These are phyloP conservation scores for Bryconaethiops microstoma DNA, from an alignment of 2,797 vertebrate species.

Conservation along the genomic window DNA sequence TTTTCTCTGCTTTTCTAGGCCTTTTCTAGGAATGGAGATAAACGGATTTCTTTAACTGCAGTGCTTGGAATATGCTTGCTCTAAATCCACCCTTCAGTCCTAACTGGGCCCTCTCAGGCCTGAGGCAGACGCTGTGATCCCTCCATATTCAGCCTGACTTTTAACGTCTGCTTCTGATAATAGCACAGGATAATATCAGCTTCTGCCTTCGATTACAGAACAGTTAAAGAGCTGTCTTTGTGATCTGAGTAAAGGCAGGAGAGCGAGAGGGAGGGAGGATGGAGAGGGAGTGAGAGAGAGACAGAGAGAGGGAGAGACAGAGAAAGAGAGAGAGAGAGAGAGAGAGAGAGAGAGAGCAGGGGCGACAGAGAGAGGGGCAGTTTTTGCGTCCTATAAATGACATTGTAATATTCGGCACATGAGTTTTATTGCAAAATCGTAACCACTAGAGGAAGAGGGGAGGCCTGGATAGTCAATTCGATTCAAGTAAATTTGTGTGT, in stretches of 20 bases:
- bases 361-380: conserved; percentile 46
- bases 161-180: conserved; percentile 5
- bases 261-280: neutral
- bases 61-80: conserved; percentile 27
- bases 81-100: conserved; percentile 34
- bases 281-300: too few species aligned
- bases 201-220: conserved; percentile 68
- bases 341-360: neutral
- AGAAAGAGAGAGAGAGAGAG: neutral
- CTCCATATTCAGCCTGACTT: conserved; percentile 21
- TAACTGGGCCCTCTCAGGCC: conserved; percentile 39
- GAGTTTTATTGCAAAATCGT: conserved; percentile 75
- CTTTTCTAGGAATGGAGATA: neutral
- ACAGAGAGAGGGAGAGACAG: too few species aligned
- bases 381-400: conserved; percentile 80
- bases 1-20: neutral
- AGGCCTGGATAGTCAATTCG: conserved; percentile 62
- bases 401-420: conserved; percentile 81
- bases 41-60: neutral
- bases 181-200: conserved; percentile 53
- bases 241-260: conserved; percentile 75
- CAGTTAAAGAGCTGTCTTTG: conserved; percentile 72
- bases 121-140: conserved; percentile 38
- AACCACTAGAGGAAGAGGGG: conserved; percentile 72
- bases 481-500: conserved; percentile 65